Evolutionary conservation across 1,140 invertebrate genomes (phyloP).

Genomic region (Artemia franciscana): DNA sequence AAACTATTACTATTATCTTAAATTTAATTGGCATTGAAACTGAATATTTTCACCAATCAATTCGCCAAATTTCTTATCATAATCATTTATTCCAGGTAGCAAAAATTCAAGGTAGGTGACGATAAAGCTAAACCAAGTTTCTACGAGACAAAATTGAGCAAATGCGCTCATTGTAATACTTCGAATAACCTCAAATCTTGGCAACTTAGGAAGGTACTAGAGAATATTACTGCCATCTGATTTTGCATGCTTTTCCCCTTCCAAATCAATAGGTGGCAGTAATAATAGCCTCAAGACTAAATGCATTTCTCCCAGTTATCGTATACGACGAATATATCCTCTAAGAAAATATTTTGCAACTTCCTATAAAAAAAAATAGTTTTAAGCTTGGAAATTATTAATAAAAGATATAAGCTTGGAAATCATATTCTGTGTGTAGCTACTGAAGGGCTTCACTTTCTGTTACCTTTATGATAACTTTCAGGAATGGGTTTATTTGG

Average conservation of each 20-base stretch:
- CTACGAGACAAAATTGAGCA: not conserved
- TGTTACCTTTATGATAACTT: no score
- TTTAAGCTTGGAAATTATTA: no score
- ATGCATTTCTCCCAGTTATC: not conserved
- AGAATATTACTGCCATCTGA: not conserved
- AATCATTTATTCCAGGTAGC: conserved; percentile 7
- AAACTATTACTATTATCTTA: no score
- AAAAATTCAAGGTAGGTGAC: not conserved
- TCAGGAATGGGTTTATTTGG: no score
- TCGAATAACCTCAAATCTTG: not conserved
- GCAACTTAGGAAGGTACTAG: not conserved
- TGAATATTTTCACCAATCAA: no score
- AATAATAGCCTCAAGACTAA: not conserved
- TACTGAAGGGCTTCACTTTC: no score
- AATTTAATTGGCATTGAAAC: no score
- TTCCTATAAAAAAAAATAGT: not conserved
- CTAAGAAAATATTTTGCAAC: not conserved
- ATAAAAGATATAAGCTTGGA: no score
- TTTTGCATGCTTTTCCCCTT: not conserved
- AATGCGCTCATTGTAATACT: not conserved
- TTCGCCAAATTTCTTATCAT: conserved; percentile 10
- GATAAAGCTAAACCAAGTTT: not conserved
- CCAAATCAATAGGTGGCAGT: not conserved
- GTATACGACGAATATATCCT: not conserved
- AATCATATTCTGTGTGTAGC: no score